A percentile compares a stretch with the other conserved stretches of the same genome.
These are phyloP conservation scores for Ceramica pisi DNA, from an alignment of 2,888 invertebrate genomes.

Conservation along the genomic window DNA sequence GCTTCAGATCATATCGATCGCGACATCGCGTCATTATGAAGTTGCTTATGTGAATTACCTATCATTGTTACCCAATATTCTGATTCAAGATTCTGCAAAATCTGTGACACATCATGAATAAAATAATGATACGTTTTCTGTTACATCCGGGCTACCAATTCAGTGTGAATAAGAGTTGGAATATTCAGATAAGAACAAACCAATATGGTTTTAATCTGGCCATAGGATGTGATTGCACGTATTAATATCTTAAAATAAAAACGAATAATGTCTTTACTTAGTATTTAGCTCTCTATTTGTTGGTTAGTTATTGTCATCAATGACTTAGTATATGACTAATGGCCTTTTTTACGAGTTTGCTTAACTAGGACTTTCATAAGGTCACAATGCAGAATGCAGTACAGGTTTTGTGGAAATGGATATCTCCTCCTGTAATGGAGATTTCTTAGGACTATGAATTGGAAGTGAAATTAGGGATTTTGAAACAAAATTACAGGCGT, in stretches of 20 bases:
- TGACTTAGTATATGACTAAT: slow-evolving; percentile 23
- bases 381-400: background rate
- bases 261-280: background rate
- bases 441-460: background rate
- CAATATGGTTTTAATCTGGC: background rate
- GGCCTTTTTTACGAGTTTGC: background rate
- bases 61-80: background rate
- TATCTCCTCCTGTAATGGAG: too few species aligned
- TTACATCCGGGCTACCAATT: background rate
- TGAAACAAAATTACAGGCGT: too few species aligned
- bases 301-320: slow-evolving; percentile 7
- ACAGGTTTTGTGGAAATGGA: background rate
- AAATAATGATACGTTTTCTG: background rate
- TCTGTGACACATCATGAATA: background rate
- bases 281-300: slow-evolving; percentile 5
- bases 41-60: background rate
- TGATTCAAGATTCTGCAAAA: background rate
- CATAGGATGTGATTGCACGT: background rate
- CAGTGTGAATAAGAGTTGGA: background rate
- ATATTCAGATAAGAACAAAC: background rate
- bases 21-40: background rate
- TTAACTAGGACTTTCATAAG: slow-evolving; percentile 5
- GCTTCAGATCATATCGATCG: background rate
- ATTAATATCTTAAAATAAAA: background rate
- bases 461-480: background rate